These are phyloP conservation scores for Phasia obesa DNA, from an alignment of 2,888 invertebrate genomes.

Conservation along the genomic window DNA sequence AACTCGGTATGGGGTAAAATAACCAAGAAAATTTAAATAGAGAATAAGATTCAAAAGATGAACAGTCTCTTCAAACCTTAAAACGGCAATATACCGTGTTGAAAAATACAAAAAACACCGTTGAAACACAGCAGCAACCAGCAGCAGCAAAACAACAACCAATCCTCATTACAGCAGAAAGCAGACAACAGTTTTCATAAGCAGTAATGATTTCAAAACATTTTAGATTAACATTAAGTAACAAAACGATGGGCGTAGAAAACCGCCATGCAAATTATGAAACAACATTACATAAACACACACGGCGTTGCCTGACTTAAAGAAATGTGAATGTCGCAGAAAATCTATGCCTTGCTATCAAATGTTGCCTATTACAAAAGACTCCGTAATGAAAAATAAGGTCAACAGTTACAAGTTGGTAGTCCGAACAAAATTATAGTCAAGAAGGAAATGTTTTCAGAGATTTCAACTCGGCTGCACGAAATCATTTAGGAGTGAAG, in stretches of 20 bases:
- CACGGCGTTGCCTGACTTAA: too few relatives aligned
- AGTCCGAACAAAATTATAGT: too few relatives aligned
- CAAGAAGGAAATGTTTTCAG: too few relatives aligned
- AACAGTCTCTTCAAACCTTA: slow-evolving; percentile 8
- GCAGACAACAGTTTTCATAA: slow-evolving; percentile 27
- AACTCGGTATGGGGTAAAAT: slow-evolving; percentile 25
- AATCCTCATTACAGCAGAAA: slow-evolving; percentile 2
- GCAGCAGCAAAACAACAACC: background rate
- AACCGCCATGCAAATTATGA: slow-evolving; percentile 55
- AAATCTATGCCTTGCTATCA: too few relatives aligned
- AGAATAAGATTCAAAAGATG: background rate
- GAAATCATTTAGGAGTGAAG: too few relatives aligned
- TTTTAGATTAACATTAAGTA: slow-evolving; percentile 58
- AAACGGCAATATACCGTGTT: slow-evolving; percentile 52
- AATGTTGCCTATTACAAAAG: too few relatives aligned
- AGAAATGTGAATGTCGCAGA: too few relatives aligned
- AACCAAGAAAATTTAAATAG: background rate
- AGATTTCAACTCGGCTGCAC: too few relatives aligned
- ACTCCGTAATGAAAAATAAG: too few relatives aligned
- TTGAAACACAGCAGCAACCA: slow-evolving; percentile 1
- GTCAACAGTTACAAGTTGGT: too few relatives aligned
- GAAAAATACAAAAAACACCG: too few relatives aligned
- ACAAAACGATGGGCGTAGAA: slow-evolving; percentile 19
- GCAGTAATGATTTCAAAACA: slow-evolving; percentile 52
- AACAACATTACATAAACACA: slow-evolving; percentile 65